Evolutionary conservation across 2,888 invertebrate species (phyloP).

Genomic region (Junonia oenone): DNA sequence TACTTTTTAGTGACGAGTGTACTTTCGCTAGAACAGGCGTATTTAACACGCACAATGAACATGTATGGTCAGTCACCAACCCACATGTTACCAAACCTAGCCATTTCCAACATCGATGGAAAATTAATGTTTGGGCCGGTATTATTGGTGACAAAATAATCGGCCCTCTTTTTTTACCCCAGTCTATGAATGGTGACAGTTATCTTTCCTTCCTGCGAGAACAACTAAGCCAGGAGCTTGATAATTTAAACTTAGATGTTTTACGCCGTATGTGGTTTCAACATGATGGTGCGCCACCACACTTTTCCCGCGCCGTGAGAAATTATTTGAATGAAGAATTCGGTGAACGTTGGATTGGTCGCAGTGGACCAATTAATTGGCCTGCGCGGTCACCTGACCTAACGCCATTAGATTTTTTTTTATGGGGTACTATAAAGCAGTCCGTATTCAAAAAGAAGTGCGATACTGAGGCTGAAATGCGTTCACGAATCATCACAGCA

Average conservation of each 20-base stretch:
- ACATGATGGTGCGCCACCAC: conserved; percentile 20
- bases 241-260: neutral
- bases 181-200: neutral
- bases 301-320: conserved; percentile 8
- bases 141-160: neutral
- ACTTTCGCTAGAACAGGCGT: neutral
- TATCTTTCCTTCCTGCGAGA: neutral
- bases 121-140: conserved; percentile 2
- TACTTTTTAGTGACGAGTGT: neutral
- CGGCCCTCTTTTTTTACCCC: neutral
- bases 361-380: conserved; percentile 22
- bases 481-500: neutral
- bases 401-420: conserved; percentile 25
- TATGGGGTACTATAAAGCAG: conserved; percentile 16
- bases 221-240: neutral
- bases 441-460: conserved; percentile 3
- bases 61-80: neutral
- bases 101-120: neutral
- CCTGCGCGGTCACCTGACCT: conserved; percentile 26
- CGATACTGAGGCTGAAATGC: conserved; percentile 1
- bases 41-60: neutral
- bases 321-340: conserved; percentile 13
- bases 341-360: conserved; percentile 29
- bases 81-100: neutral
- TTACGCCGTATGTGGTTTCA: conserved; percentile 4